phyloP scores from a whole-genome alignment of 2,888 invertebrate genomes.

The Encarsia formosa region DNA sequence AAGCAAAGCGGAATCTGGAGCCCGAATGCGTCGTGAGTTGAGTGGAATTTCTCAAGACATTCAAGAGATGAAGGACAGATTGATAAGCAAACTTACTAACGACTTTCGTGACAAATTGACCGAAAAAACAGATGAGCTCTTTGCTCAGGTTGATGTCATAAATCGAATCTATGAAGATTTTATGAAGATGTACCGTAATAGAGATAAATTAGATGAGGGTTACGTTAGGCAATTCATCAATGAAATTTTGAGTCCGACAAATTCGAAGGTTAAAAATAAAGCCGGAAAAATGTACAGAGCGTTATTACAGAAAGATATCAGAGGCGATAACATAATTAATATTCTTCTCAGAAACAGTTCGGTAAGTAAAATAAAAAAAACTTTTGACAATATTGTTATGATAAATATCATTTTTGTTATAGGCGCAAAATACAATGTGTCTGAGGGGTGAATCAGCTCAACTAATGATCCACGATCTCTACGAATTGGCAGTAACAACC shows the following conservation, averaged over 20 bases:
- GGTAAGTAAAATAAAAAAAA: neutral
- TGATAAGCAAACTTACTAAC: conserved; percentile 1
- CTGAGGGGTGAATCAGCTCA: conserved; percentile 6
- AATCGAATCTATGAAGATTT: conserved; percentile 3
- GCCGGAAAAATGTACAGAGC: conserved; percentile 1
- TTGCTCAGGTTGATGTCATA: conserved; percentile 1
- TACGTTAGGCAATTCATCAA: neutral
- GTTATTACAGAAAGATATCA: neutral
- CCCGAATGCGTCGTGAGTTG: too few species aligned
- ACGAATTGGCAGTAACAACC: neutral
- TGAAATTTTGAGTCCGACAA: neutral
- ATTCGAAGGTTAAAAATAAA: conserved; percentile 1
- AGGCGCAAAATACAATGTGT: conserved; percentile 10
- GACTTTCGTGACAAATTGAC: conserved; percentile 9
- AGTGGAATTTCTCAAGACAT: neutral
- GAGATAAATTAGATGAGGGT: neutral
- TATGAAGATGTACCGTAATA: neutral
- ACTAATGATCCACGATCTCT: conserved; percentile 3
- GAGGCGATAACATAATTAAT: neutral
- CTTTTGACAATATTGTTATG: too few species aligned
- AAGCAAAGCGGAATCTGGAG: too few species aligned
- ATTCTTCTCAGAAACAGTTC: neutral
- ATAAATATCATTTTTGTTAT: neutral
- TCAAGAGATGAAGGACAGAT: conserved; percentile 3
- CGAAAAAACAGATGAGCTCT: conserved; percentile 9